Conservation (phyloP, 1,140 invertebrate species). For the Leptopilina boulardi region DNA sequence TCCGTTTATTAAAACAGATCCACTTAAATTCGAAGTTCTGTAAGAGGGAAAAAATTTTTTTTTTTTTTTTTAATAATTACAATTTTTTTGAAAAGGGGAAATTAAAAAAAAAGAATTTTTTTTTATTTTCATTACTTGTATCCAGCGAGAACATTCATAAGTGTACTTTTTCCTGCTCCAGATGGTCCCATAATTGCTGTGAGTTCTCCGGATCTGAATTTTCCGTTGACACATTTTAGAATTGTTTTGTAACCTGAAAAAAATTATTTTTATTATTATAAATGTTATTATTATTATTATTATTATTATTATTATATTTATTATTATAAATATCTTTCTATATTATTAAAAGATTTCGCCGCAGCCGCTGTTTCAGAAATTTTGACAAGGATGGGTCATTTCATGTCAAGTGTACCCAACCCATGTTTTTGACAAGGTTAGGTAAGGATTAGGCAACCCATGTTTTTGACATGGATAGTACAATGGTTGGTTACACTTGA, state of each 20-base stretch:
- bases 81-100: too few species aligned
- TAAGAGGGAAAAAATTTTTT: slow-evolving; percentile 43
- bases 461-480: too few species aligned
- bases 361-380: too few species aligned
- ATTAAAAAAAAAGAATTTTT: too few species aligned
- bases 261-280: slow-evolving; percentile 42
- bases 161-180: slow-evolving; percentile 94
- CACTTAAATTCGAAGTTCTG: slow-evolving; percentile 85
- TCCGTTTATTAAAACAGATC: slow-evolving; percentile 89
- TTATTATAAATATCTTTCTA: too few species aligned
- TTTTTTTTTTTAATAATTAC: background rate
- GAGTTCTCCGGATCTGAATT: slow-evolving; percentile 86
- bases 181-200: slow-evolving; percentile 97
- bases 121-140: slow-evolving; percentile 86
- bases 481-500: too few species aligned
- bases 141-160: slow-evolving; percentile 93
- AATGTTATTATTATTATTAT: too few species aligned
- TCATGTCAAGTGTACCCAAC: too few species aligned
- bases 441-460: too few species aligned
- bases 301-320: background rate
- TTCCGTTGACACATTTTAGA: slow-evolving; percentile 90
- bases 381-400: too few species aligned
- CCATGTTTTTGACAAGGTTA: too few species aligned
- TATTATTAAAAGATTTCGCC: too few species aligned
- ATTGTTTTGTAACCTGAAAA: slow-evolving; percentile 84